Evolutionary conservation across 1,140 invertebrate genomes (phyloP), one percentile per base, ranked within the genome.

Genomic region (Watersipora subatra): DNA sequence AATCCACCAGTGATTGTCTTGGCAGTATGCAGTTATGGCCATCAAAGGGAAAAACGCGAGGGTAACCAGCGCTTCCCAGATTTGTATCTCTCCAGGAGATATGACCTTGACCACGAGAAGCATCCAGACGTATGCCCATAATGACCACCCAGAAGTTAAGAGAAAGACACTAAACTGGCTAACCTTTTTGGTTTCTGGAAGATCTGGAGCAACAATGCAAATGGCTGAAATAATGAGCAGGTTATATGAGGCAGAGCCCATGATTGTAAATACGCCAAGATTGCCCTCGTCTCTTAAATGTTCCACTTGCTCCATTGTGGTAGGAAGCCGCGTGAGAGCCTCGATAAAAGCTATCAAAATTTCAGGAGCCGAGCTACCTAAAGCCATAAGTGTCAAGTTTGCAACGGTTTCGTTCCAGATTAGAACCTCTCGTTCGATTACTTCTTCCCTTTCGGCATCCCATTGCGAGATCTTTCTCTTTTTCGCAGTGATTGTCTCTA

Each of bases 11-110:
- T 73, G 72, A 46, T 68, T 71, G 68, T 77, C 74, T 28, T 73
- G 71, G 28, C 64, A 58, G 61, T 76, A 78, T 1, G 77, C 70
- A 29, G 73, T 69, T 19, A 76, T 56, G 1, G 77, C 77, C 57
- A 86, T 75, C 2, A 83, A 27, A 0, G 85, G 85, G 75, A 87
- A 86, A 30, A 83, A 81, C 0, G 81, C 69, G 17, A 86, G 80
- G 0, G 86, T 87, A 1, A 86, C 66, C 27, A 81, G 75, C 1
- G 85, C 84, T 72, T 87, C 86, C 85, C 85, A 86, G 0, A 68
- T 65, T 12, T 72, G 69, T n/a, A 76, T 70, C 3, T 66, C 66
- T 7, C 71, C 72, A 0, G 74, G 75, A 2, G 72, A 62, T 34
- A 76, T 73, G 65, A 70, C 69, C 27, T 66, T 64, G 2, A 75